Conservation (phyloP, 2,113 vertebrate genomes). For the Nycticebus coucang region DNA sequence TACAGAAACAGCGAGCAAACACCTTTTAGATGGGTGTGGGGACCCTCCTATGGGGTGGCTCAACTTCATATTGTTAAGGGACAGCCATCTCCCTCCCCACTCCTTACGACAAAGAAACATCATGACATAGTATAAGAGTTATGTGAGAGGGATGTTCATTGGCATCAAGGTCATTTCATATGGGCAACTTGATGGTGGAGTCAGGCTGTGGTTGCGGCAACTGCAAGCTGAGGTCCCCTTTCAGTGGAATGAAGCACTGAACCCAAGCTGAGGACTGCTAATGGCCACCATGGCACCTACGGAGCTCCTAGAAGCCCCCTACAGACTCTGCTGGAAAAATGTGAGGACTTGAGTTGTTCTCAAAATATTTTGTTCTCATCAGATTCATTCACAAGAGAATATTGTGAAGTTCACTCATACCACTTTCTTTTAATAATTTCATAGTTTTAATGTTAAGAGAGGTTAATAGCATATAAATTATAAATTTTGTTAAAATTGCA, state of each 20-base stretch:
- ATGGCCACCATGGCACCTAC: fast-evolving
- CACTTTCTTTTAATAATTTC: neutral
- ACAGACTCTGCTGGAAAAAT: neutral
- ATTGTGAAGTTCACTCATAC: neutral
- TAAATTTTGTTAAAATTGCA: no score
- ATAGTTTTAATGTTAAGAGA: no score
- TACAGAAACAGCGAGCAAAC: neutral
- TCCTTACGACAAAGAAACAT: neutral
- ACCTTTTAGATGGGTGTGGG: neutral
- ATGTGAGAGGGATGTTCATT: neutral
- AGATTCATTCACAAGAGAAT: neutral
- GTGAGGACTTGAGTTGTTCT: neutral
- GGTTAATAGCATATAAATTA: no score
- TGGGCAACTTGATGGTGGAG: neutral
- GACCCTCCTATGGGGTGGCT: neutral
- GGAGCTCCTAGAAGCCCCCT: no score
- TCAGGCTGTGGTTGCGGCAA: neutral
- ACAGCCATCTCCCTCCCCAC: neutral
- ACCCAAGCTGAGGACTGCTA: neutral
- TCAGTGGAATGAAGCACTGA: neutral
- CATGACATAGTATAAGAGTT: no score
- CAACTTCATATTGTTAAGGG: neutral
- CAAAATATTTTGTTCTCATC: neutral
- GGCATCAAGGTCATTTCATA: neutral
- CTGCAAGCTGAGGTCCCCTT: neutral